Evolutionary conservation across 2,888 invertebrate species (phyloP), one percentile per base, ranked within the genome.

Genomic region (Lypha dubia): DNA sequence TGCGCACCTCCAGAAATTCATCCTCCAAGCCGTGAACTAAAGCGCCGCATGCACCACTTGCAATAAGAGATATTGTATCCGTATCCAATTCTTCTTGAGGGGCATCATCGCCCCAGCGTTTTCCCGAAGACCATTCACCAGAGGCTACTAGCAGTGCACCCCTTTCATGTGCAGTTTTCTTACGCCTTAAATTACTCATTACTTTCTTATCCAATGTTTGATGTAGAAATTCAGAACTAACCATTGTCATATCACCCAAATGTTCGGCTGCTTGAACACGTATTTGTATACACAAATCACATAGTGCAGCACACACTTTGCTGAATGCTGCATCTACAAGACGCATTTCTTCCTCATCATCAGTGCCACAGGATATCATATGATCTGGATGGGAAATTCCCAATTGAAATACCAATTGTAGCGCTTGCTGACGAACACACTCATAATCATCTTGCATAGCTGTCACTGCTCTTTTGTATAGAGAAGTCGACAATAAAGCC

Each of bases 21-120:
- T 99, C 99, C 93, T 99, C 99, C 44, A 99, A 94, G 0, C 99
- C 99, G 91, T 99, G 98, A 85, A 99, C 98, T 92, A 99, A 97
- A 67, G 99, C 99, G 0, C 99, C 99, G 92, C 99, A 99, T 0
- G 99, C 98, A 0, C 99, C 99, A 87, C 97, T 97, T 24, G 96
- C 96, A 93, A 98, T 97, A 87, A 98, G 93, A 70, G 94, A 95
- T 17, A 96, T 94, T 76, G 94, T 94, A 17, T 96, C 95, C 77
- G 96, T 96, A 92, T 97, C 95, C 13, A 96, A 90, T 32, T 94
- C 92, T 90, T 96, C 96, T 87, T 95, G 94, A 0, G 97, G 96
- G 0, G 95, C 95, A 92, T 97, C 97, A 89, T 98, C 96, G 38
- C 95, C 95, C 94, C 98, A 97, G 87, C 96, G 96, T 91, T 97